A percentile compares a stretch with the other conserved stretches of the same genome.
Evolutionary conservation across 2,113 vertebrate genomes (phyloP).

Genomic region (Gymnobelideus leadbeateri): DNA sequence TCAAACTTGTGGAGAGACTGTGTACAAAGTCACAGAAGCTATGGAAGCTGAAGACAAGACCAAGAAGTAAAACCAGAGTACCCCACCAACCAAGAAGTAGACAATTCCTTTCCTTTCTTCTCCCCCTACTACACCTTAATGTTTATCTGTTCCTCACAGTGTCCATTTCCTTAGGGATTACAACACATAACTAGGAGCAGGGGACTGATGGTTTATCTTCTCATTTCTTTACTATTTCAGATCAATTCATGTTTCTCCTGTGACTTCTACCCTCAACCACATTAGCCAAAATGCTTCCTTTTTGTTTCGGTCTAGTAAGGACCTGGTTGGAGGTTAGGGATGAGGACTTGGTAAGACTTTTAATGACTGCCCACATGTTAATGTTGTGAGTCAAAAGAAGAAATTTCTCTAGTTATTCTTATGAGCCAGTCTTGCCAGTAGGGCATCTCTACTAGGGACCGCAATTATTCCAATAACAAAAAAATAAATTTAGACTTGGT

Average conservation of each 20-base stretch:
- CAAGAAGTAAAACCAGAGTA: too few species aligned
- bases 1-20: too few species aligned
- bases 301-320: slow-evolving; percentile 25
- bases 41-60: too few species aligned
- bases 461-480: too few species aligned
- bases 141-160: slow-evolving; percentile 73
- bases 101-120: neutral
- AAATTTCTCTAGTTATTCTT: neutral
- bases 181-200: slow-evolving; percentile 70
- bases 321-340: neutral
- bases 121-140: slow-evolving; percentile 31
- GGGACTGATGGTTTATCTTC: slow-evolving; percentile 32
- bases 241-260: slow-evolving; percentile 36
- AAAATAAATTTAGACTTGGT: too few species aligned
- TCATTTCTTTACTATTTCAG: neutral
- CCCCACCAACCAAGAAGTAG: slow-evolving; percentile 45
- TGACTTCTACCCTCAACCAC: slow-evolving; percentile 58
- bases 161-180: slow-evolving; percentile 73
- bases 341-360: neutral
- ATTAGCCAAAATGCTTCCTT: slow-evolving; percentile 47
- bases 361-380: neutral
- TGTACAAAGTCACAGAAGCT: too few species aligned
- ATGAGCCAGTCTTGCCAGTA: neutral
- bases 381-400: neutral
- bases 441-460: neutral